A percentile compares a stretch with the other conserved stretches of the same genome.
Evolutionary conservation across 2,113 vertebrate genomes (phyloP).

Genomic region (Podarcis raffonei): DNA sequence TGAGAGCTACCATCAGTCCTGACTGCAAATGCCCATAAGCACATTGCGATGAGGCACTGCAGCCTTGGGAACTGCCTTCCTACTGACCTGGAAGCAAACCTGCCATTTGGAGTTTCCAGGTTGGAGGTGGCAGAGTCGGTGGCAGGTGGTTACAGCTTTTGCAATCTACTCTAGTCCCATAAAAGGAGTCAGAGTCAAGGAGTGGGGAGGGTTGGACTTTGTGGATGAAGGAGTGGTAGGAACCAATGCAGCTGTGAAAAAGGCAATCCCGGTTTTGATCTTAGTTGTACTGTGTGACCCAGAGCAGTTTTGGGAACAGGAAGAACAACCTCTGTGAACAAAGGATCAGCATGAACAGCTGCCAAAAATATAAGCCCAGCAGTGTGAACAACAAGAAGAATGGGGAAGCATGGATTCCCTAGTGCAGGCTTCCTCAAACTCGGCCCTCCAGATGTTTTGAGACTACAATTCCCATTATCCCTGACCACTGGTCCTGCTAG

Average conservation of each 20-base stretch:
- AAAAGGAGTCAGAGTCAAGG: neutral
- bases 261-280: neutral
- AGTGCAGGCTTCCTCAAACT: no score
- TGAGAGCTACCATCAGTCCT: neutral
- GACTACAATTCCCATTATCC: no score
- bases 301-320: no score
- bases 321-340: neutral
- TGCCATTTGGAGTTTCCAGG: neutral
- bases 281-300: neutral
- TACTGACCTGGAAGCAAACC: neutral
- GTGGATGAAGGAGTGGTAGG: neutral
- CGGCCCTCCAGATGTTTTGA: no score
- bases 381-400: neutral
- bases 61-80: neutral
- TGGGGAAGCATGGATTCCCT: neutral
- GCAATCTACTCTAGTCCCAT: neutral
- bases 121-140: no score
- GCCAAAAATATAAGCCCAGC: neutral
- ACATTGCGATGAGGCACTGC: neutral
- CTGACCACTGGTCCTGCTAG: no score
- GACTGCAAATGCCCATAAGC: neutral
- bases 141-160: neutral
- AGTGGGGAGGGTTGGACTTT: neutral
- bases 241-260: neutral
- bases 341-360: neutral